These are phyloP conservation scores for Pomatorhinus ruficollis DNA, from an alignment of 2,113 vertebrate genomes.

Conservation along the genomic window DNA sequence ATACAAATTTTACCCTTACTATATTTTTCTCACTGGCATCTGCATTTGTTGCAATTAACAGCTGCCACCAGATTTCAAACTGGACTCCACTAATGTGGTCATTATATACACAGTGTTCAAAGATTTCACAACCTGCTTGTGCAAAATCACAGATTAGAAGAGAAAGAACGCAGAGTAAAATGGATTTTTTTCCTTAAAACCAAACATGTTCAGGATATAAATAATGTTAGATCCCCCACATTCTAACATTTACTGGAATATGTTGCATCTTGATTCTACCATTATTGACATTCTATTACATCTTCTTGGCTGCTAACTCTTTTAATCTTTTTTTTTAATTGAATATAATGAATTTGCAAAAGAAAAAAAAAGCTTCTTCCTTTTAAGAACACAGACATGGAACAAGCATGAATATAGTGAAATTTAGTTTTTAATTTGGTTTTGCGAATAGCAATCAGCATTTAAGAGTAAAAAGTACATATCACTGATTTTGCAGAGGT, in stretches of 20 bases:
- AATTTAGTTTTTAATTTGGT: neutral
- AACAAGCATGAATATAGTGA: neutral
- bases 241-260: neutral
- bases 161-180: neutral
- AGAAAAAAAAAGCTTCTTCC: fast-evolving
- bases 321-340: neutral
- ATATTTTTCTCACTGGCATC: neutral
- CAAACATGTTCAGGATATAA: neutral
- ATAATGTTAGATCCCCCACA: neutral
- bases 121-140: neutral
- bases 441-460: neutral
- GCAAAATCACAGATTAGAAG: neutral
- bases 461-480: neutral
- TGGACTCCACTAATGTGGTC: neutral
- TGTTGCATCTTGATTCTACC: fast-evolving
- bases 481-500: neutral
- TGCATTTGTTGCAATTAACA: neutral
- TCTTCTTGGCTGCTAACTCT: neutral
- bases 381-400: neutral
- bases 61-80: neutral
- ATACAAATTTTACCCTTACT: neutral
- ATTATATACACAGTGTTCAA: neutral
- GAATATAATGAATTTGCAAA: neutral
- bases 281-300: neutral
- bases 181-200: neutral